Percentiles rank a stretch among this genome's conserved stretches.
Conservation (phyloP, 92 coral and sea anemone genomes). For the Paragorgia papillata region DNA sequence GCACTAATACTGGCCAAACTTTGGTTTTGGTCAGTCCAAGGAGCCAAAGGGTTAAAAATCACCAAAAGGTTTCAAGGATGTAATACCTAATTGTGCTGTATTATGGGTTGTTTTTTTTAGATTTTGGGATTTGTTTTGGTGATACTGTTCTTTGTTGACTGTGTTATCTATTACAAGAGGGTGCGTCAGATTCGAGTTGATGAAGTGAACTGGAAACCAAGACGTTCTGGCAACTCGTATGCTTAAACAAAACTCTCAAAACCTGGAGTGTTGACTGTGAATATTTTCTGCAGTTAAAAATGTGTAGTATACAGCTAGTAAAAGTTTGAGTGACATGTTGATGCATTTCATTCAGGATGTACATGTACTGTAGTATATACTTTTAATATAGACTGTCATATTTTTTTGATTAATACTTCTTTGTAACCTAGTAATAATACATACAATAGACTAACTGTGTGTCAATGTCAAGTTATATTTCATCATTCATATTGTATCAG, state of each 20-base stretch:
- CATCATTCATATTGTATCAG: background rate
- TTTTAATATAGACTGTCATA: background rate
- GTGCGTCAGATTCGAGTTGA: conserved; percentile 88
- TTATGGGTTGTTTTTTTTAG: conserved; percentile 32
- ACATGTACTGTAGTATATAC: background rate
- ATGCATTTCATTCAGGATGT: conserved; percentile 13
- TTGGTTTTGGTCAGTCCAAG: no score
- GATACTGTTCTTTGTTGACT: conserved; percentile 80
- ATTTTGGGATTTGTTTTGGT: conserved; percentile 85
- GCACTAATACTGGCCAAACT: no score
- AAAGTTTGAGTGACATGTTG: background rate
- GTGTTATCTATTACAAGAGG: conserved; percentile 89
- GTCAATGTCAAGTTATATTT: no score
- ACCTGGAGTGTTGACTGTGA: background rate
- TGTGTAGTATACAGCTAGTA: background rate
- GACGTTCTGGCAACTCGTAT: conserved; percentile 24
- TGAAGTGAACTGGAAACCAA: conserved; percentile 87
- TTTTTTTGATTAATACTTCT: no score
- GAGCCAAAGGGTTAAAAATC: no score
- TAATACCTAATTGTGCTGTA: no score
- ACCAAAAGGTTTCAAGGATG: no score
- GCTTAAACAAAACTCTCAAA: background rate
- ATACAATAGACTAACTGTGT: background rate
- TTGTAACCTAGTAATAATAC: background rate
- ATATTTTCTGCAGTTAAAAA: background rate